Base-by-base conservation (phyloP, 2,888 invertebrate genomes). In the Eupithecia subumbrata region DNA sequence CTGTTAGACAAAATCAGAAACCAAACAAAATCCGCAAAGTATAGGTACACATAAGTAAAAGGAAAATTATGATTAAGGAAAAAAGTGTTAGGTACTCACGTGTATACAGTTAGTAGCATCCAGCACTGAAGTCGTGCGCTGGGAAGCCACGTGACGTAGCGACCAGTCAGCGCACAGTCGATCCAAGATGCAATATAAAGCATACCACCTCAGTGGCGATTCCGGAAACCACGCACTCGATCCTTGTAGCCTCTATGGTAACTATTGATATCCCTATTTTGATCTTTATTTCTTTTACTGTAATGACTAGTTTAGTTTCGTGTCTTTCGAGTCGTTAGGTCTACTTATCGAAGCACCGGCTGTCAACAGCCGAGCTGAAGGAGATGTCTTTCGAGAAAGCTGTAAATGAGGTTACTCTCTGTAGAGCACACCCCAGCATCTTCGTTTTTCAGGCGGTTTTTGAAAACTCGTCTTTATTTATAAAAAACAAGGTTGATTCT, bases 101-200 rank as follows among this genome's bases (percentile, higher is more conserved):
- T 96, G 96, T 95, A 96, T 95, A 96, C 95, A 96, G 96, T 95
- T 96, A 96, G 96, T 95, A 96, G 96, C 96, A 96, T 96, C 96
- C 96, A 96, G 96, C 94, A 95, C 95, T 92, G 94, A 83, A 94
- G 92, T 93, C 92, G 95, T 93, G 95, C 95, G 94, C 95, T 92
- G 94, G 95, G 95, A 93, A 95, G 95, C 95, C 95, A 95, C 95
- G 94, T 92, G 91, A 95, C 94, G 95, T 94, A 95, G 95, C 95
- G 95, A 95, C 95, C 95, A 91, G 91, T 92, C 93, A 94, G 95
- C 95, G 95, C 95, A 94, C 95, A 93, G 95, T 95, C 94, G 95
- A 95, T 92, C 94, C 94, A 93, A 95, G 90, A 91, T 90, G 90
- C 91, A 92, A 93, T 93, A 95, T 92, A 94, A 91, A 94, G 93